Conservation (phyloP, 1,140 invertebrate species). For the Heliconius eleuchia region DNA sequence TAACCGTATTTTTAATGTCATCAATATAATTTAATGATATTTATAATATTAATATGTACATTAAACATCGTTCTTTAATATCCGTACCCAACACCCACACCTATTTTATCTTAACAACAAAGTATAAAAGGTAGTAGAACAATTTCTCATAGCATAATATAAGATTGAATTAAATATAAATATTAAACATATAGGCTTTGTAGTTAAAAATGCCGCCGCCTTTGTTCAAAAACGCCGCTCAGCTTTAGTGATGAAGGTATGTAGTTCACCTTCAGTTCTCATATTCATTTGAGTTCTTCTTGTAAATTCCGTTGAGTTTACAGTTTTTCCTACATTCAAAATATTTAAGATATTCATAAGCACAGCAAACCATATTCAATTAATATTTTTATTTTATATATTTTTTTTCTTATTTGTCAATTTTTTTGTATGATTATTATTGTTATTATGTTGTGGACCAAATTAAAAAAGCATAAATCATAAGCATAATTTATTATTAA, state of each 20-base stretch:
- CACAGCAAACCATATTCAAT: not conserved
- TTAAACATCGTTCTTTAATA: too few relatives aligned
- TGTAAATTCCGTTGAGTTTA: not conserved
- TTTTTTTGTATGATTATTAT: too few relatives aligned
- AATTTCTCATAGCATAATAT: not conserved
- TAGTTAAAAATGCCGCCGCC: not conserved
- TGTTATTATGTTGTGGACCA: too few relatives aligned
- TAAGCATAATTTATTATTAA: too few relatives aligned
- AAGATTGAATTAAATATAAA: not conserved
- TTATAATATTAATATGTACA: too few relatives aligned
- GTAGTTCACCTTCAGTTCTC: slow-evolving; percentile 3
- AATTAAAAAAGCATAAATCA: too few relatives aligned
- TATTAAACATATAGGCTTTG: not conserved
- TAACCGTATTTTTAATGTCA: too few relatives aligned
- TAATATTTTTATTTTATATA: not conserved
- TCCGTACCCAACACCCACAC: too few relatives aligned
- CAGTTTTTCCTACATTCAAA: not conserved
- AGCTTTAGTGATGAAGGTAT: not conserved
- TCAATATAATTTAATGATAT: too few relatives aligned
- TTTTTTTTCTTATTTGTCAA: too few relatives aligned
- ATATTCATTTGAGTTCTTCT: not conserved
- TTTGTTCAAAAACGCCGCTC: not conserved
- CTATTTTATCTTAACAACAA: too few relatives aligned
- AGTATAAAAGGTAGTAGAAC: too few relatives aligned
- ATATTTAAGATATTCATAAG: not conserved